These are phyloP conservation scores for Pemphigus obesinymphae DNA, from an alignment of 1,140 invertebrate species.

Conservation along the genomic window DNA sequence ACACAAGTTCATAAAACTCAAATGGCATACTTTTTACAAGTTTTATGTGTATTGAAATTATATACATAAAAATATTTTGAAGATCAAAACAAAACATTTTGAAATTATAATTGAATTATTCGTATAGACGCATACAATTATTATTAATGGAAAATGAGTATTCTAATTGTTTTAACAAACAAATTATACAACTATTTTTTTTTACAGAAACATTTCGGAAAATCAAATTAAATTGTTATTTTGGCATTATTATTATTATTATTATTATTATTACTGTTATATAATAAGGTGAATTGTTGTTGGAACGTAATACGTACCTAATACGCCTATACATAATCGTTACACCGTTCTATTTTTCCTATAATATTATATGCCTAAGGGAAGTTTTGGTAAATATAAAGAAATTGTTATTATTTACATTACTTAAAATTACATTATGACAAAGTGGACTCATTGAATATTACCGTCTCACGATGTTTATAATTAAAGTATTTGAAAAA, in stretches of 20 bases:
- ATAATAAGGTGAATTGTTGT: not conserved
- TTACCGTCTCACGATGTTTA: slow-evolving; percentile 6
- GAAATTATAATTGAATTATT: not conserved
- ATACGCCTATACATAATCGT: not conserved
- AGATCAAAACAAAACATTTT: not conserved
- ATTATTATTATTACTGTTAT: too few species aligned
- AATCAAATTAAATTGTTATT: not conserved
- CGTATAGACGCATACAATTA: not conserved
- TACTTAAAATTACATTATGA: slow-evolving; percentile 4
- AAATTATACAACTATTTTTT: not conserved
- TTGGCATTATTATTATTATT: not conserved
- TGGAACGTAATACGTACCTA: not conserved
- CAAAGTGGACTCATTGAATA: slow-evolving; percentile 25
- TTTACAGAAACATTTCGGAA: not conserved
- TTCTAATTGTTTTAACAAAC: too few species aligned
- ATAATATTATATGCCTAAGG: not conserved
- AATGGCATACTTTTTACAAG: too few species aligned
- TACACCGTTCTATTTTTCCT: not conserved
- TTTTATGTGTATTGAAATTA: too few species aligned
- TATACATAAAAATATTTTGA: too few species aligned
- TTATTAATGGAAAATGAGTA: too few species aligned
- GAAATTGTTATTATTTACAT: not conserved
- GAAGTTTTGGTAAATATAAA: not conserved
- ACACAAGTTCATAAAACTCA: too few species aligned
- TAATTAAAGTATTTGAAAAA: slow-evolving; percentile 11